Base-by-base conservation (phyloP, 2,888 invertebrate species). In the Miltochrista miniata region DNA sequence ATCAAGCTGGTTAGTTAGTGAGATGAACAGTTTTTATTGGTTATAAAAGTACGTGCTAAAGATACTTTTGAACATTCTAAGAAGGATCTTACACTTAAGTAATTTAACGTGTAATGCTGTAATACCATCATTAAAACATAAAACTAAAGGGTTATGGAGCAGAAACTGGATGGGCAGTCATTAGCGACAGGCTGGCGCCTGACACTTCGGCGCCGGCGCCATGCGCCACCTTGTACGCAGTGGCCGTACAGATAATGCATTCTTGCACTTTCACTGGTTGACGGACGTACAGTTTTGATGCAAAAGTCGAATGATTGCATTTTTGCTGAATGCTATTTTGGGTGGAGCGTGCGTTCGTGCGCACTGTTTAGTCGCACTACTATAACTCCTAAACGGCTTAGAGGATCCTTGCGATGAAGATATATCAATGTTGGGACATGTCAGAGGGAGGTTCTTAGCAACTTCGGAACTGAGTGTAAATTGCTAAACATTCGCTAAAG, bases 181-280 rank as follows among this genome's bases (percentile, higher is more conserved):
- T 76, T 72, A 69, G 62, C 65, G 56, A 46, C 56, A 50, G 61
- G 56, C 59, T 67, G 76, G 76, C 76, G 74, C 72, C 75, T 45
- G 47, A 36, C 51, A 45, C 38, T 13, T 14, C 33, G 34, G 48
- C 48, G 48, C 48, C 56, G 57, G 55, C 18, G 18, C 18, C 18
- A 24, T 60, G 48, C 61, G 48, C 18, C 30, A n/a, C n/a, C n/a
- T n/a, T 39, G 48, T 56, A 58, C 44, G 12, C 50, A 48, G 37
- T 41, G 47, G 46, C 51, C 62, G 64, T 60, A 52, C 51, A 59
- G 55, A 64, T 59, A 59, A 72, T 76, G 82, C 80, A 81, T 83
- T 84, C 79, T 79, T 77, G 77, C 81, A 85, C 86, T 88, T 87
- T 87, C 86, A 83, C 87, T 81, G 72, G 69, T 61, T 62, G 59